Base-by-base conservation (phyloP, 2,888 invertebrate genomes). In the Pristionchus fissidentatus region DNA sequence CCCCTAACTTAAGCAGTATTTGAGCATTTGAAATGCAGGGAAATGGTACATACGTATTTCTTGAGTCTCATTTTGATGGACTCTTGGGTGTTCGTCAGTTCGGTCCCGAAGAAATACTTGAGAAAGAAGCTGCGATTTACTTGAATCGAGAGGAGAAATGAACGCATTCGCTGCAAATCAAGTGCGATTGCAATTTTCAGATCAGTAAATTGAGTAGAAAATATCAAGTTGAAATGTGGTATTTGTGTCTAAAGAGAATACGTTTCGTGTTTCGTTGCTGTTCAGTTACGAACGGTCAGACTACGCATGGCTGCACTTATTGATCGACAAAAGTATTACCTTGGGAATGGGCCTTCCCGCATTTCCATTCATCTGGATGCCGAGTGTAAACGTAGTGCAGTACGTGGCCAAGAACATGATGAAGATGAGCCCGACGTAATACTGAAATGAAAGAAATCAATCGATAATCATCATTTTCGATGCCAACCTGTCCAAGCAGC, bases 391-490 rank as follows among this genome's bases (percentile, higher is more conserved):
- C 8, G 91, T 91, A 10, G 91, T 91, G 77, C 90, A 88, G 83
- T 89, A 90, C 10, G 91, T 91, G 38, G 91, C 91, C 15, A 90
- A 83, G 84, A 91, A 91, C 89, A 91, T 91, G 57, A 91, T 91
- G 79, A 91, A 87, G 29, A 91, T 91, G 10, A 91, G 85, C 7
- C 91, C 90, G 49, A 89, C 87, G 84, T 89, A 89, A 83, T 89
- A 89, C 66, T 87, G 70, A 7, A 87, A 26, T 84, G 85, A 83
- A 49, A 7, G 10, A 70, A 41, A n/a, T 32, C 41, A 1, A 73
- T 29, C 29, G 43, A 73, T 0, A 19, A 73, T 35, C 38, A 26
- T n/a, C 43, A 46, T 49, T 43, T 75, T 29, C 13, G n/a, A 70
- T 80, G 35, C 83, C 83, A 10, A 70, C 70, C 38, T 70, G 79